These are phyloP conservation scores for Carapus acus DNA, from an alignment of 2,797 vertebrate species.

Conservation along the genomic window DNA sequence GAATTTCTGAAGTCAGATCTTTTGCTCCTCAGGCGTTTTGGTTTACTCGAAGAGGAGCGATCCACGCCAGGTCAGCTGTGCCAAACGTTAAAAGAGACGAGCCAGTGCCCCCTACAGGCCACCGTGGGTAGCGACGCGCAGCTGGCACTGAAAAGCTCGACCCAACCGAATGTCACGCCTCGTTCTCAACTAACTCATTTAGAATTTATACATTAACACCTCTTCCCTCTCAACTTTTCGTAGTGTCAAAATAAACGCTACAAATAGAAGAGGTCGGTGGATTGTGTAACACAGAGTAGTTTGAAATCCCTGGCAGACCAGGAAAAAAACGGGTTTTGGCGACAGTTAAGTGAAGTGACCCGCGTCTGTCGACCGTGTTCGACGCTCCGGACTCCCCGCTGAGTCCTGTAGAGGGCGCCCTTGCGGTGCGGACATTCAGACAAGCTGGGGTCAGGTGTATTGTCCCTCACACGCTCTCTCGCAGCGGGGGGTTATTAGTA, in stretches of 20 bases:
- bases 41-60: no score
- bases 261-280: no score
- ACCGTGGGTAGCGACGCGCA: conserved; percentile 7
- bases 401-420: conserved; percentile 47
- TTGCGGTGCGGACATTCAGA: conserved; percentile 29
- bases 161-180: not conserved
- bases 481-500: conserved; percentile 2
- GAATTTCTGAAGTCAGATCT: conserved; percentile 26
- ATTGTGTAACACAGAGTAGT: no score
- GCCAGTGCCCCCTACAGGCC: conserved; percentile 69
- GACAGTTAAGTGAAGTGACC: no score
- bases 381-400: not conserved
- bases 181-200: no score
- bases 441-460: conserved; percentile 10
- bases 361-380: no score
- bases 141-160: not conserved
- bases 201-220: no score
- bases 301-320: no score
- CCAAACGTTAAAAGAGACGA: conserved; percentile 56
- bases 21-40: no score
- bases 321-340: no score
- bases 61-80: not conserved
- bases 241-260: no score
- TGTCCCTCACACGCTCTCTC: not conserved
- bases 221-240: no score